Conservation (phyloP, 1,140 invertebrate species). For the Formica exsecta region DNA sequence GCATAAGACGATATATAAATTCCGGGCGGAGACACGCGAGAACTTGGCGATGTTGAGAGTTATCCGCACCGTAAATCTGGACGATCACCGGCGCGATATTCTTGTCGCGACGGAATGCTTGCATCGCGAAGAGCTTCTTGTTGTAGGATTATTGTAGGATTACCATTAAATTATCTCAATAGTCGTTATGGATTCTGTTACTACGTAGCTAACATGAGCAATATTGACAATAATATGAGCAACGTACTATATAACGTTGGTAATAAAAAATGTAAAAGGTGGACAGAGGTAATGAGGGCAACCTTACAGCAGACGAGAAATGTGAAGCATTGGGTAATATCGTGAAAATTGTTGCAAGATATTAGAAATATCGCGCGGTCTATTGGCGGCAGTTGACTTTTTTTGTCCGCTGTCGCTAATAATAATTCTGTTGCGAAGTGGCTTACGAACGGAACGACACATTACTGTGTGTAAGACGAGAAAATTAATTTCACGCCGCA, state of each 20-base stretch:
- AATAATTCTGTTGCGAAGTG: constrained; percentile 49
- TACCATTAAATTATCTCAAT: background rate
- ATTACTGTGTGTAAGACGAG: constrained; percentile 40
- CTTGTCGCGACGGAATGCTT: constrained; percentile 23
- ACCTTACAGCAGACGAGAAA: constrained; percentile 2
- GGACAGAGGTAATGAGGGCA: background rate
- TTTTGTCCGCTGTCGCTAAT: constrained; percentile 31
- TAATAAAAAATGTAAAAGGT: constrained; percentile 4
- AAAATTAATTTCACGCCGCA: constrained; percentile 57
- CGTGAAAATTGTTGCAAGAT: constrained; percentile 44
- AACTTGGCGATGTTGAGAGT: constrained; percentile 25
- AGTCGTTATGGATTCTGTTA: background rate
- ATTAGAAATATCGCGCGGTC: constrained; percentile 29
- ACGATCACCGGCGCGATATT: constrained; percentile 40
- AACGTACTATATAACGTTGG: background rate
- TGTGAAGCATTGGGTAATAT: constrained; percentile 29
- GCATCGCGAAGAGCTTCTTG: background rate
- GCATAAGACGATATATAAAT: constrained; percentile 42
- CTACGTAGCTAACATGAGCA: background rate
- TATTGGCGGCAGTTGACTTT: constrained; percentile 12
- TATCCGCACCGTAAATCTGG: constrained; percentile 43
- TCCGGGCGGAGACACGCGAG: constrained; percentile 17
- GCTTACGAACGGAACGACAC: constrained; percentile 10
- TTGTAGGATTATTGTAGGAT: background rate
- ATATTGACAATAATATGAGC: constrained; percentile 9